These are phyloP conservation scores for Clepsis dumicolana DNA, from an alignment of 2,888 invertebrate species.

Conservation along the genomic window DNA sequence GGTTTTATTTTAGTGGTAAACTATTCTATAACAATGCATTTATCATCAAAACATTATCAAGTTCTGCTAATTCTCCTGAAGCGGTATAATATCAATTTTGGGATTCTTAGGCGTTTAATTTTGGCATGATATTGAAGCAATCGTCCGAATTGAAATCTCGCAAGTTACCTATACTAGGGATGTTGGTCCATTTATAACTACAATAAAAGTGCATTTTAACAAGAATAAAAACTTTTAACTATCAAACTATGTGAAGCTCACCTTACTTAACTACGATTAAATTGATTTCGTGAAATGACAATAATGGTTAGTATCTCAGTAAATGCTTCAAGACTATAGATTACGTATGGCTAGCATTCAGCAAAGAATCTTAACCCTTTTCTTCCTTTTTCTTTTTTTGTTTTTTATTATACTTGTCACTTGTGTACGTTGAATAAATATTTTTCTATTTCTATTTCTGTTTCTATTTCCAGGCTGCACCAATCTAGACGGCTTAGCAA, in stretches of 20 bases:
- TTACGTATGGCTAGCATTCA: too few species aligned
- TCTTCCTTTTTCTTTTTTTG: too few species aligned
- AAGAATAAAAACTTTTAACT: conserved; percentile 58
- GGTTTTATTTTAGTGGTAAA: conserved; percentile 66
- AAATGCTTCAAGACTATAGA: too few species aligned
- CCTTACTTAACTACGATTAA: conserved; percentile 15
- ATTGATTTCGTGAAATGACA: conserved; percentile 3
- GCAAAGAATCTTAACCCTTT: too few species aligned
- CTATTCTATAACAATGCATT: conserved; percentile 63
- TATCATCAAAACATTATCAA: conserved; percentile 46
- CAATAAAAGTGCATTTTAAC: conserved; percentile 62
- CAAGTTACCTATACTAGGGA: conserved; percentile 40
- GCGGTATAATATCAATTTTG: conserved; percentile 21
- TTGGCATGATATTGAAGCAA: conserved; percentile 9
- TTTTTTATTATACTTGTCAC: too few species aligned
- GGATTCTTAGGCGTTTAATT: conserved; percentile 6
- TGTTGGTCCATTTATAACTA: conserved; percentile 72
- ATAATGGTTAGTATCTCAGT: neutral
- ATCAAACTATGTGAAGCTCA: conserved; percentile 60
- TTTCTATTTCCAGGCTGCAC: too few species aligned
- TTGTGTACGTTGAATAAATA: too few species aligned
- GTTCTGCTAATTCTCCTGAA: conserved; percentile 1
- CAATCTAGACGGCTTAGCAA: too few species aligned
- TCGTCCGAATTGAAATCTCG: conserved; percentile 4
- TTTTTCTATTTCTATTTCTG: too few species aligned